These are phyloP conservation scores for Tribolium castaneum DNA, from an alignment of 1,140 invertebrate species.

Conservation along the genomic window DNA sequence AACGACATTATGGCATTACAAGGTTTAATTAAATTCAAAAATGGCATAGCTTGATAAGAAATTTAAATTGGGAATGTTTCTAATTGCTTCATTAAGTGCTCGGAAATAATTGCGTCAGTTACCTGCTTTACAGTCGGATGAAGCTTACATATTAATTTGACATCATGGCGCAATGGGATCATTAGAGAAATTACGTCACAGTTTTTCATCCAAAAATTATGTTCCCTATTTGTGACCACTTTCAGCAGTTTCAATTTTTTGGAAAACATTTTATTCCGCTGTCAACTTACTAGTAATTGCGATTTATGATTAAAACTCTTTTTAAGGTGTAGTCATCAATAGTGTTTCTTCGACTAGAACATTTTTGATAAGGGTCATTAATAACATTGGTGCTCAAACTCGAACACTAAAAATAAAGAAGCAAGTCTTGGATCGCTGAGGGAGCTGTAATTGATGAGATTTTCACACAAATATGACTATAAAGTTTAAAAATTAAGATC, in stretches of 20 bases:
- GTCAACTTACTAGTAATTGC: no score
- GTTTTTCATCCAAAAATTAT: background rate
- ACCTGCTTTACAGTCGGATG: slow-evolving; percentile 26
- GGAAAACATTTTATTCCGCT: no score
- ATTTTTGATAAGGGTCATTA: slow-evolving; percentile 14
- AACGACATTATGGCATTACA: background rate
- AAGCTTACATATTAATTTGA: slow-evolving; percentile 36
- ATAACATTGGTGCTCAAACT: background rate
- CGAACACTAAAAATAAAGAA: background rate
- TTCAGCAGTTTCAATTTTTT: background rate
- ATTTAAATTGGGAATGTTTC: slow-evolving; percentile 35
- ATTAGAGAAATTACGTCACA: background rate
- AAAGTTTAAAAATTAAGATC: no score
- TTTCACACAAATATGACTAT: background rate
- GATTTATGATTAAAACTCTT: background rate
- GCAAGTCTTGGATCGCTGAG: background rate
- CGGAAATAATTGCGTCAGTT: slow-evolving; percentile 28
- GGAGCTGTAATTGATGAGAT: background rate
- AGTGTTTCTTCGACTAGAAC: background rate
- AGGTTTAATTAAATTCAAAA: slow-evolving; percentile 4
- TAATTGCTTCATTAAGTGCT: slow-evolving; percentile 35
- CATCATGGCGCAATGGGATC: background rate
- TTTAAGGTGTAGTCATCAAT: background rate
- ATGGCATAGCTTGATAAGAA: slow-evolving; percentile 9
- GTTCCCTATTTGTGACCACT: background rate